These are phyloP conservation scores for Aurelia coerulea DNA, from an alignment of 30 jellyfish, hydroid and myxozoan genomes.

Conservation along the genomic window DNA sequence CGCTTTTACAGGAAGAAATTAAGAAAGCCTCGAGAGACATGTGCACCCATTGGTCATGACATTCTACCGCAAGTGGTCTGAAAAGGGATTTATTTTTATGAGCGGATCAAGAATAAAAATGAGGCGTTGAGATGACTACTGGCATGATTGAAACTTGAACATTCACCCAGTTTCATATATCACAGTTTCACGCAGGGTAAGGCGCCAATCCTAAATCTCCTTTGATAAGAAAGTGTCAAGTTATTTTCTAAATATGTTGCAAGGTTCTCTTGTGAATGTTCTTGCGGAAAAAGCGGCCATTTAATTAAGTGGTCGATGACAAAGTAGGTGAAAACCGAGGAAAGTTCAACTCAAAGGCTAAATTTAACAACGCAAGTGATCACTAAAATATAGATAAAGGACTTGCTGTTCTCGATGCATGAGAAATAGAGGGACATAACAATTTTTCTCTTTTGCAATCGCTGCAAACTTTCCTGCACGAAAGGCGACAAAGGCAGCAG, in stretches of 20 bases:
- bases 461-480: too few relatives aligned
- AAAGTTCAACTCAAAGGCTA: too few relatives aligned
- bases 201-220: constrained; percentile 73
- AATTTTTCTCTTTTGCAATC: too few relatives aligned
- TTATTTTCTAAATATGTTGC: constrained; percentile 41
- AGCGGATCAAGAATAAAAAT: constrained; percentile 71
- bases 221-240: constrained; percentile 62
- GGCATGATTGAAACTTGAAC: constrained; percentile 58
- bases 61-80: constrained; percentile 71
- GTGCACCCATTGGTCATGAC: constrained; percentile 29
- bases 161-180: constrained; percentile 15
- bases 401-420: too few relatives aligned
- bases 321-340: background rate
- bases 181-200: constrained; percentile 67
- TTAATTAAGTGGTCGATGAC: constrained; percentile 5
- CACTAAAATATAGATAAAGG: too few relatives aligned
- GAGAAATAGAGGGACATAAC: too few relatives aligned
- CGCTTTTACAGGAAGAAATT: constrained; percentile 14
- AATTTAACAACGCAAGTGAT: too few relatives aligned
- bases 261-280: constrained; percentile 9
- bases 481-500: too few relatives aligned
- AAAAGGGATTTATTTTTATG: constrained; percentile 42
- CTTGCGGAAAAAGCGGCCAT: constrained; percentile 17
- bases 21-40: constrained; percentile 31
- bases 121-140: constrained; percentile 67